Base-by-base conservation (phyloP, 2,797 vertebrate genomes). In the Astyanax mexicanus region DNA sequence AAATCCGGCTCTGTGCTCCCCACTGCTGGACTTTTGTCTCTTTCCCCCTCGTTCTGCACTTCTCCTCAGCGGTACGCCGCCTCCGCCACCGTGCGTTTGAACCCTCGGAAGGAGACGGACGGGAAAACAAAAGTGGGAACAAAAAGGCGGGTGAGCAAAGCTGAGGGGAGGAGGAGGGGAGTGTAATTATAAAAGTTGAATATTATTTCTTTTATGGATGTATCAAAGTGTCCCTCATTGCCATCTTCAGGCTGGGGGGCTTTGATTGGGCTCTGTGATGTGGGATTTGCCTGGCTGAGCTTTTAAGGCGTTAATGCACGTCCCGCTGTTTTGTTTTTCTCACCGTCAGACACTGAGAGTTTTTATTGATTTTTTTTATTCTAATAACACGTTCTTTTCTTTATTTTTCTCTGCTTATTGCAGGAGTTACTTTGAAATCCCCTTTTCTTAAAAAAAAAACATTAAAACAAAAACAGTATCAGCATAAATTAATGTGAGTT, bases 151-250 rank as follows among this genome's bases (percentile, higher is more conserved):
- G 85, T 84, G 81, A 86, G 38, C 2, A 13, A 57, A 71, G 64
- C 37, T 0, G 85, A 29, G 60, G 47, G 27, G 32, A 42, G 21
- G 8, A 42, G 87, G 81, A 86, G 89, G 86, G 85, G n/a, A 89
- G 84, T 90, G 84, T 91, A 90, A 89, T 91, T 87, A 87, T 69
- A 11, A 51, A 25, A 49, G 51, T 58, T 45, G 27, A 67, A 55
- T 44, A 70, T 72, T 49, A 47, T 47, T 71, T 57, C 38, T 45
- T 32, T 68, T 68, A 47, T 47, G 29, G 13, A 23, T 19, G 17
- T 54, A 45, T 23, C 37, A 54, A 54, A 23, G 51, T 65, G 35
- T 70, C 29, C 27, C 27, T 47, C 40, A 7, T 38, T 47, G 49
- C 40, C 8, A 27, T 72, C 69, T 38, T 57, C 57, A 44, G 32